These are phyloP conservation scores for Artemisiospiza belli DNA, from an alignment of 2,113 vertebrate species.

Conservation along the genomic window DNA sequence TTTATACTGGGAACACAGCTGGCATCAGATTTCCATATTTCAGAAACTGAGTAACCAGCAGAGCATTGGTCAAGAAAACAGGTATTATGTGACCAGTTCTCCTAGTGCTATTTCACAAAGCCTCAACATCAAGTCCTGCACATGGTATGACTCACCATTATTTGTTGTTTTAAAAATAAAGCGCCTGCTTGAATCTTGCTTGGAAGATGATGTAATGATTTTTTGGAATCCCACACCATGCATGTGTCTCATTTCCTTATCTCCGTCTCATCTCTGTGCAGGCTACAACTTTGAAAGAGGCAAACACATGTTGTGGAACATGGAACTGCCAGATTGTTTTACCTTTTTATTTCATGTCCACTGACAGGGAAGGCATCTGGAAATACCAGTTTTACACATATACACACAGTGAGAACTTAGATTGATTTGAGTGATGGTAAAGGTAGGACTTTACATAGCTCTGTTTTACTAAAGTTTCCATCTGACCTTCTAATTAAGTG, in stretches of 20 bases:
- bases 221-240: neutral
- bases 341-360: neutral
- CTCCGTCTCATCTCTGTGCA: neutral
- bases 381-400: neutral
- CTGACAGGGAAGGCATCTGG: neutral
- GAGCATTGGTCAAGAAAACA: neutral
- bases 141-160: neutral
- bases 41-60: neutral
- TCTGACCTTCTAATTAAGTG: neutral
- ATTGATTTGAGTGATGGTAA: neutral
- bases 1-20: neutral
- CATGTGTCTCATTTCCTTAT: neutral
- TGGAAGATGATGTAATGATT: neutral
- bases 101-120: neutral
- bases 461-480: neutral
- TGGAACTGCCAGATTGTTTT: neutral
- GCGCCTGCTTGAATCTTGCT: neutral
- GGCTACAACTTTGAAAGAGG: neutral
- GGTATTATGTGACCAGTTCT: neutral
- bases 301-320: neutral
- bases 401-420: neutral
- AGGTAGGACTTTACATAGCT: neutral
- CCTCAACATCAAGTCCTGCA: neutral
- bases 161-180: neutral
- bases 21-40: neutral